Evolutionary conservation across 1,140 invertebrate species (phyloP), one percentile per base, ranked within the genome.

Genomic region (Venustaconcha ellipsiformis): DNA sequence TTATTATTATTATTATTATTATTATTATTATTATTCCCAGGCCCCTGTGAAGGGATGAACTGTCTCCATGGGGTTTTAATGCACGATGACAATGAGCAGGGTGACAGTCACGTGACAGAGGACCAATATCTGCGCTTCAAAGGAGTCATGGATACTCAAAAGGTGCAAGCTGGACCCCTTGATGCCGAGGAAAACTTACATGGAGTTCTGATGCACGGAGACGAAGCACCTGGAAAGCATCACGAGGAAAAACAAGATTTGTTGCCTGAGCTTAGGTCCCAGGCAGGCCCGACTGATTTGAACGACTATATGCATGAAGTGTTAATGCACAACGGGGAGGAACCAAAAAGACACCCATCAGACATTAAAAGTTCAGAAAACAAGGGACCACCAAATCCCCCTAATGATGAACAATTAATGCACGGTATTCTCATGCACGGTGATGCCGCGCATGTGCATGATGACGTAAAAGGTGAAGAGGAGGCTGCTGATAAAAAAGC

Each of bases 361-460:
- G 77, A 81, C 57, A 56, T 65, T 12, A 20, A 69, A 69, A 15
- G 37, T 14, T 30, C 17, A 4, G 62, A 69, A 30, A 57, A 23
- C 20, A 17, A 65, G 6, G 66, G 70, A 64, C 60, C 65, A 13
- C 56, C 30, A 63, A 63, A 56, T 14, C 81, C 76, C 20, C 20
- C 59, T 8, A 70, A 72, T 20, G 70, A 67, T 15, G 79, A 78
- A 15, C 65, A 79, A 67, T 67, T 82, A 18, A 79, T 85, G 77
- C 84, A 85, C 23, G 81, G 78, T 6, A 58, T 84, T 59, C 23
- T 85, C 17, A 85, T 85, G 84, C 84, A 85, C 63, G 81, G 71
- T 2, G 81, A 81, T 69, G 58, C 64, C 26, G 74, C 76, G 11
- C 66, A 30, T 55, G 63, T 71, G 12, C 77, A 83, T 64, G 63